phyloP scores from a whole-genome alignment of 1,140 invertebrate genomes.

The Drosophila lacteicornis region DNA sequence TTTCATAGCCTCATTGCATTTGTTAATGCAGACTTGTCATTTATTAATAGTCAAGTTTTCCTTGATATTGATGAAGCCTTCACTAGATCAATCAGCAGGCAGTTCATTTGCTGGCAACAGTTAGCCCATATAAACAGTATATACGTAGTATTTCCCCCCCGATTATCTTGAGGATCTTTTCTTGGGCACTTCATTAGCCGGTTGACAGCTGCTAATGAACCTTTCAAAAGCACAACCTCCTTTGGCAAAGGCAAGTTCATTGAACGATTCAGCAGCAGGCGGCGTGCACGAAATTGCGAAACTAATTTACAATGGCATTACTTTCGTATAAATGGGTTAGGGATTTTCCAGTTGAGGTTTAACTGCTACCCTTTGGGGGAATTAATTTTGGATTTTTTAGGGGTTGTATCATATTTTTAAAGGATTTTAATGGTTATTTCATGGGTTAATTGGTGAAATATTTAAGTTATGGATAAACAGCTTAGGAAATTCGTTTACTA shows the following conservation, averaged over 20 bases:
- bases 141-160: slow-evolving; percentile 10
- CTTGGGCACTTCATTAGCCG: slow-evolving; percentile 58
- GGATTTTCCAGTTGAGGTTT: background rate
- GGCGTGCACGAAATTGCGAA: slow-evolving; percentile 73
- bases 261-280: slow-evolving; percentile 49
- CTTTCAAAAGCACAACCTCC: slow-evolving; percentile 25
- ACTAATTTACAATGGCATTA: slow-evolving; percentile 76
- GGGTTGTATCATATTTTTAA: background rate
- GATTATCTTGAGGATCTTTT: slow-evolving; percentile 49
- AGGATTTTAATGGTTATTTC: background rate
- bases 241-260: slow-evolving; percentile 59
- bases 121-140: slow-evolving; percentile 58
- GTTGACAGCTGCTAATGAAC: slow-evolving; percentile 76
- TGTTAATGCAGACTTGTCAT: slow-evolving; percentile 70
- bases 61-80: slow-evolving; percentile 60
- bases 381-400: background rate
- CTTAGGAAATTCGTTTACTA: background rate
- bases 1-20: slow-evolving; percentile 69
- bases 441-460: background rate
- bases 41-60: slow-evolving; percentile 72
- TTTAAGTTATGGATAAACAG: background rate
- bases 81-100: slow-evolving; percentile 66
- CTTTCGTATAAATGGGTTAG: slow-evolving; percentile 61
- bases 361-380: slow-evolving; percentile 12
- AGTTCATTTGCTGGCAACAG: slow-evolving; percentile 61